Base-by-base conservation (phyloP, 2,888 invertebrate genomes). In the Trichopria drosophilae region DNA sequence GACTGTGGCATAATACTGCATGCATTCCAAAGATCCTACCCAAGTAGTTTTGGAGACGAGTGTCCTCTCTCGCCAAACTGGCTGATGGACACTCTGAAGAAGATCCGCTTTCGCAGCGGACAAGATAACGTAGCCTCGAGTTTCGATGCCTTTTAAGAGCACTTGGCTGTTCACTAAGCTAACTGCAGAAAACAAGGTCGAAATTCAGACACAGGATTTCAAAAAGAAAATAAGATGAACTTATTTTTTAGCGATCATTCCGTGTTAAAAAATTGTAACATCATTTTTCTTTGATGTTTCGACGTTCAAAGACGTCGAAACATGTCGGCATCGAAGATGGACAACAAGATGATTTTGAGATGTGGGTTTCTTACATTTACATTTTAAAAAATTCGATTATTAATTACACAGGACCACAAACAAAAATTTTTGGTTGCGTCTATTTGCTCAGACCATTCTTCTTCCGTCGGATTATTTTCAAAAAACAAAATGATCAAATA, bases 1-100 rank as follows among this genome's bases (percentile, higher is more conserved):
- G 37, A 98, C 95, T 6, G 99, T 99, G 9, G 98, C 98, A 79
- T 98, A 99, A 79, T 99, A 99, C 83, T 98, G 98, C 94, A 99
- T 95, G 76, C 97, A 95, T 69, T 93, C 91, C 9, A 99, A 80
- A 43, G 90, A 86, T 15, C 97, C 97, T 57, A 90, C 87, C 96
- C 98, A 98, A 0, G 97, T 94, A 1, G 90, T 89, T 77, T 98
- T 98, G 22, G 90, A 86, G n/a, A 94, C 88, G 3, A 93, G 79
- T 7, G 90, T 89, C 41, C 89, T 80, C 65, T 90, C 87, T 47
- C 86, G 84, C 93, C 93, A 94, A 0, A 91, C 88, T 0, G 97
- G 93, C 45, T 88, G 83, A 74, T 94, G 93, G 29, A 88, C 82
- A 45, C 91, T 82, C 74, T 97, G 96, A 1, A 93, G 79, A 58